Percentiles rank a stretch among this genome's conserved stretches.
Evolutionary conservation across 2,888 invertebrate genomes (phyloP).

Genomic region (Cabera pusaria): DNA sequence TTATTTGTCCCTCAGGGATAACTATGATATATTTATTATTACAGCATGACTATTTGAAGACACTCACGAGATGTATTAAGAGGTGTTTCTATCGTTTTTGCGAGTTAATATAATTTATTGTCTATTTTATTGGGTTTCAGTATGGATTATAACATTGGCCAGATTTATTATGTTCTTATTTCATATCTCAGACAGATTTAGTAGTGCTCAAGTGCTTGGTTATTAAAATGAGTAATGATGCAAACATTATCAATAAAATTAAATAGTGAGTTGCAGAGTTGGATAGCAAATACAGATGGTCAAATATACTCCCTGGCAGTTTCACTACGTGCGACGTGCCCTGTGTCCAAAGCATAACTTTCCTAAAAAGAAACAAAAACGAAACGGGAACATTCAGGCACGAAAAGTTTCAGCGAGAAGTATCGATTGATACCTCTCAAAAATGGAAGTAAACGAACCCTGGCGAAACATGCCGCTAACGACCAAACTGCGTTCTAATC

Average conservation of each 20-base stretch:
- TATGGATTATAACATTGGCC: slow-evolving; percentile 6
- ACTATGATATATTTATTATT: slow-evolving; percentile 82
- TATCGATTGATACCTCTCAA: slow-evolving; percentile 53
- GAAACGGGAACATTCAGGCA: slow-evolving; percentile 2
- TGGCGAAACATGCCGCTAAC: slow-evolving; percentile 62
- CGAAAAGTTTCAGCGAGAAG: slow-evolving; percentile 4
- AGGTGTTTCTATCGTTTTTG: slow-evolving; percentile 51
- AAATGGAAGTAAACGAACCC: slow-evolving; percentile 55
- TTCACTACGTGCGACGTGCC: no score
- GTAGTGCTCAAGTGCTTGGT: no score
- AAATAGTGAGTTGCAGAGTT: no score
- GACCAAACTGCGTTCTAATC: slow-evolving; percentile 81
- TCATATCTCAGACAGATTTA: no score
- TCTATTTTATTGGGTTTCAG: slow-evolving; percentile 40
- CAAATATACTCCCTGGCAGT: no score
- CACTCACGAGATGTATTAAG: slow-evolving; percentile 76
- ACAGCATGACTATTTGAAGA: slow-evolving; percentile 67
- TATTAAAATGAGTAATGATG: no score
- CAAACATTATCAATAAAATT: no score
- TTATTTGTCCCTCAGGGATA: slow-evolving; percentile 72
- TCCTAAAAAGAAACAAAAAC: slow-evolving; percentile 6
- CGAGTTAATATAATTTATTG: slow-evolving; percentile 43
- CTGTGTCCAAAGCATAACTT: slow-evolving; percentile 8
- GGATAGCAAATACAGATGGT: no score
- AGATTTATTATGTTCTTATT: no score